Evolutionary conservation across 2,888 invertebrate genomes (phyloP).

Genomic region (Phalangium opilio): DNA sequence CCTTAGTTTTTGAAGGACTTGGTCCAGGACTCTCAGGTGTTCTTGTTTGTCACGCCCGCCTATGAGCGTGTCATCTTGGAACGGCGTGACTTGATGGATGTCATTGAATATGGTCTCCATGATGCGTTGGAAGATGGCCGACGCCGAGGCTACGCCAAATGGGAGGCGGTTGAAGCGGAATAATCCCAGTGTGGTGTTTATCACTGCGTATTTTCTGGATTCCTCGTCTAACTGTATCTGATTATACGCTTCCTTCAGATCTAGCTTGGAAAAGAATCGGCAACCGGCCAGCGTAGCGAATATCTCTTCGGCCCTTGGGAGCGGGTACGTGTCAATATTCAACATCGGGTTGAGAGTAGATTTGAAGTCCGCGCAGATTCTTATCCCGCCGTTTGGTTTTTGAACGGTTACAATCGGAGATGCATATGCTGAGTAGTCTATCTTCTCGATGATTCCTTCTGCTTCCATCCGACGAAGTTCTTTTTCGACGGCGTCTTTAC

Average conservation of each 20-base stretch:
- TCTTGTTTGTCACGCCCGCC: no score
- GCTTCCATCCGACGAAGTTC: no score
- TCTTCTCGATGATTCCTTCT: no score
- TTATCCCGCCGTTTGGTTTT: background rate
- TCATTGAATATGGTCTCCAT: background rate
- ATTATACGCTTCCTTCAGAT: background rate
- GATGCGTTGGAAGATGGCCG: slow-evolving; percentile 5
- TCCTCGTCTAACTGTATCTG: background rate
- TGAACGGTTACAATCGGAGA: no score
- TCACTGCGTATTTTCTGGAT: background rate
- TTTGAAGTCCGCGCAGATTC: background rate
- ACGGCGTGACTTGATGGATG: background rate
- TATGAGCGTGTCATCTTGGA: background rate
- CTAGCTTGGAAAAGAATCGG: background rate
- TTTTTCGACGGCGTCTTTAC: no score
- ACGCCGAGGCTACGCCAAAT: background rate
- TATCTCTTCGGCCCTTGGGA: background rate
- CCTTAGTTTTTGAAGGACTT: no score
- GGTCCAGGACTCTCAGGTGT: no score
- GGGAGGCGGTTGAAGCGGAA: background rate
- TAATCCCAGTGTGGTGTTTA: slow-evolving; percentile 2
- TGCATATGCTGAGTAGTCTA: no score
- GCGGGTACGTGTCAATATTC: background rate
- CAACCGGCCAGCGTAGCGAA: no score
- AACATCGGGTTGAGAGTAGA: background rate